Base-by-base conservation (phyloP, 1,140 invertebrate genomes). In the Ditylenchus dipsaci region DNA sequence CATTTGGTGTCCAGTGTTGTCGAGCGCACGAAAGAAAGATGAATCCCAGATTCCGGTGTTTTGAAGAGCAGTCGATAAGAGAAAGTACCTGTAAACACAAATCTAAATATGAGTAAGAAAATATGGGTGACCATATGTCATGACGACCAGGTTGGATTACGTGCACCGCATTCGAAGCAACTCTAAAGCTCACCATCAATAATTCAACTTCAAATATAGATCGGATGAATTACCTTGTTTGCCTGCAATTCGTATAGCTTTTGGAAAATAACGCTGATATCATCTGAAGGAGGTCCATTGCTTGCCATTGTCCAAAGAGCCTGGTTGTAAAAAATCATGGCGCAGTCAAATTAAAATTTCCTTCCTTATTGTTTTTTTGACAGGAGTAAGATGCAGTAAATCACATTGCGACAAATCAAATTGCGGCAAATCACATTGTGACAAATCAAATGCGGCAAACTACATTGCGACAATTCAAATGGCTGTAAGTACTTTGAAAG, bases 131-230 rank as follows among this genome's bases (percentile, higher is more conserved):
- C 96, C 96, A 86, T 96, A 99, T 47, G 96, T 99, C 43, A 98
- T 79, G 92, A 95, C 53, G 94, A 91, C 96, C 96, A 99, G 80
- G 95, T 97, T 78, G 96, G 95, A 86, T 96, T 97, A 84, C 93
- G 95, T 43, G 93, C 90, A 82, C 90, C 90, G 87, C 95, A 99
- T 86, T 99, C 96, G 85, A 98, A 99, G 85, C 96, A 99, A n/a
- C 45, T 29, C 73, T 74, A 62, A 74, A 3, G 13, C 15, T 45
- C 0, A 23, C n/a, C 30, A 19, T 26, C 11, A n/a, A n/a, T n/a
- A n/a, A n/a, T n/a, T n/a, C n/a, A n/a, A n/a, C n/a, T n/a, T n/a
- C n/a, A n/a, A n/a, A n/a, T n/a, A n/a, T n/a, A n/a, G n/a, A n/a
- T n/a, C 53, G 11, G 11, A 38, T 38, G 11, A 13, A 23, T 56